Evolutionary conservation across 2,888 invertebrate genomes (phyloP).

Genomic region (Stratiomys singularior): DNA sequence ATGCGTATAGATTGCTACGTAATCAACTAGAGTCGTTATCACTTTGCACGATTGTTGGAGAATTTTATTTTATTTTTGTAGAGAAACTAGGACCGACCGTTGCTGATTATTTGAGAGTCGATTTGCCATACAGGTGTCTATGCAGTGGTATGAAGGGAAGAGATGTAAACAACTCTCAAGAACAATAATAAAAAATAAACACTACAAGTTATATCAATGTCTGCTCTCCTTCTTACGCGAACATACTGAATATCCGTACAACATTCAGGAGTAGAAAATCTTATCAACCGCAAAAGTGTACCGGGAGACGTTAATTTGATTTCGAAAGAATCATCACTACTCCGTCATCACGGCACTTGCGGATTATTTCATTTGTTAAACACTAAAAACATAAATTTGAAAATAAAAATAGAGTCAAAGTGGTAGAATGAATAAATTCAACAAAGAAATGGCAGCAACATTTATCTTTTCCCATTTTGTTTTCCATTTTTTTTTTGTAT

Average conservation of each 20-base stretch:
- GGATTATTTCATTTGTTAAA: not conserved
- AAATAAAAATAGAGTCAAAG: not conserved
- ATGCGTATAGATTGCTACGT: too few species aligned
- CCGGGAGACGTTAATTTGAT: not conserved
- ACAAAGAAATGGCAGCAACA: not conserved
- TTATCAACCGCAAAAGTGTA: not conserved
- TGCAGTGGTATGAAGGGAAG: too few species aligned
- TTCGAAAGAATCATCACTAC: not conserved
- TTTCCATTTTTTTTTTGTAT: not conserved
- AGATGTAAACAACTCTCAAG: too few species aligned
- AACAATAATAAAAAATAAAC: too few species aligned
- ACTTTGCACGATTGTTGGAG: not conserved
- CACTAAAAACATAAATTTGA: not conserved
- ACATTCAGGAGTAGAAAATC: not conserved
- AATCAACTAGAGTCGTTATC: constrained; percentile 18
- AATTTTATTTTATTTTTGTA: too few species aligned
- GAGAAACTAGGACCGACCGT: too few species aligned
- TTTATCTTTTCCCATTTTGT: not conserved
- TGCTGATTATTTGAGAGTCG: too few species aligned
- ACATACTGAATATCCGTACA: not conserved
- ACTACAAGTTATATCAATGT: not conserved
- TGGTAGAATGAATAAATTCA: not conserved
- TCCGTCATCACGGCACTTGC: too few species aligned
- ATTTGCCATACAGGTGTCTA: too few species aligned
- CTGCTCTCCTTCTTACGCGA: not conserved